Percentiles rank a stretch among this genome's conserved stretches.
These are phyloP conservation scores for Equus przewalskii DNA, from an alignment of 2,113 vertebrate genomes.

Conservation along the genomic window DNA sequence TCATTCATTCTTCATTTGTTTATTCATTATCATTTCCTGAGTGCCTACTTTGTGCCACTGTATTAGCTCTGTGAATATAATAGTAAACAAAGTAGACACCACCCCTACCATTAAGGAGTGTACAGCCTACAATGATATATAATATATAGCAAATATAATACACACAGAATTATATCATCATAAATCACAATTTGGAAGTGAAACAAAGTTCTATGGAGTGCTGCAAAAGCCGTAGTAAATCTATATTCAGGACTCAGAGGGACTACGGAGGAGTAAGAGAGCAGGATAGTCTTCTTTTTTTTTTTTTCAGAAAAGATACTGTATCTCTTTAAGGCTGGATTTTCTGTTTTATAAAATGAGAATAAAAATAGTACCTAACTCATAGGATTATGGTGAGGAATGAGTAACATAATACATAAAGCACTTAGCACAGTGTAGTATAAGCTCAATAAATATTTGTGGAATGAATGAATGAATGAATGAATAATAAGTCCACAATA, in stretches of 20 bases:
- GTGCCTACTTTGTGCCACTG: background rate
- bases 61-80: background rate
- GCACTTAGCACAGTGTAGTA: background rate
- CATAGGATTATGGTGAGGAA: background rate
- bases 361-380: background rate
- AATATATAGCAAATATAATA: background rate
- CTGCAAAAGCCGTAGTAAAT: background rate
- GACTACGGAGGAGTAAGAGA: background rate
- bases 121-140: background rate
- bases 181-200: background rate
- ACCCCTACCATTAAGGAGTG: background rate
- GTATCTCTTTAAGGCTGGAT: background rate
- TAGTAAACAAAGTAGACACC: background rate
- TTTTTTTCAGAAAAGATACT: background rate
- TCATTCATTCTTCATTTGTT: background rate
- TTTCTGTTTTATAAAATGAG: constrained; percentile 4
- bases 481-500: background rate
- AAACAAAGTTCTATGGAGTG: background rate
- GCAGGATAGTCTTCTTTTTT: background rate
- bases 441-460: background rate
- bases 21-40: background rate
- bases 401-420: background rate
- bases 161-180: background rate
- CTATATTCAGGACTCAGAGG: background rate
- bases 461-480: background rate